Percentiles rank a stretch among this genome's conserved stretches.
Evolutionary conservation across 2,113 vertebrate genomes (phyloP).

Genomic region (Mesembrinibis cayennensis): DNA sequence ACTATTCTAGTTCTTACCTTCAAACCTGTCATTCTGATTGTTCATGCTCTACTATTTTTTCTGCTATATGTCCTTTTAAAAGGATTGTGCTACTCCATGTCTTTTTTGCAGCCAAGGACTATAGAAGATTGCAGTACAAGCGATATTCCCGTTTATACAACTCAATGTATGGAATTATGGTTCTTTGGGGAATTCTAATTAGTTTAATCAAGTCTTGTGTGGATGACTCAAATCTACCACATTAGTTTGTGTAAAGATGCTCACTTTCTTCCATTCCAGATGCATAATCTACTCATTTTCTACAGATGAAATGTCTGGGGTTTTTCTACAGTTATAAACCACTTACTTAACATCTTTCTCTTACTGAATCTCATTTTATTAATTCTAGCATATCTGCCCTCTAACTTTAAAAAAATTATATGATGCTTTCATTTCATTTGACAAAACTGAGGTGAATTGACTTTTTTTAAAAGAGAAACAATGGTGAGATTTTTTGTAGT

Average conservation of each 20-base stretch:
- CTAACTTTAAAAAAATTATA: not conserved
- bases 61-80: not conserved
- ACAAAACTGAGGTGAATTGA: not conserved
- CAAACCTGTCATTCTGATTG: not conserved
- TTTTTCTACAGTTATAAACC: not conserved
- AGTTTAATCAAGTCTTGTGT: not conserved
- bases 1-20: not conserved
- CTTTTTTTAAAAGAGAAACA: not conserved
- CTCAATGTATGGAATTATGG: not conserved
- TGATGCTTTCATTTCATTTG: not conserved
- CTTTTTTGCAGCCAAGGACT: not conserved
- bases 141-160: not conserved
- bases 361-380: not conserved
- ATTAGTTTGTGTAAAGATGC: not conserved
- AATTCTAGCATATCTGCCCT: not conserved
- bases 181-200: not conserved
- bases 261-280: not conserved
- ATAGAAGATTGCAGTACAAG: not conserved
- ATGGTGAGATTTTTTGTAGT: not conserved
- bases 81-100: not conserved
- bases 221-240: not conserved
- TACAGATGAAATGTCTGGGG: not conserved
- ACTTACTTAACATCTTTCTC: not conserved
- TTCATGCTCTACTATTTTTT: not conserved
- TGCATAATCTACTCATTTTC: not conserved